Base-by-base conservation (phyloP, 2,888 invertebrate species). In the Pogonocherus hispidulus region DNA sequence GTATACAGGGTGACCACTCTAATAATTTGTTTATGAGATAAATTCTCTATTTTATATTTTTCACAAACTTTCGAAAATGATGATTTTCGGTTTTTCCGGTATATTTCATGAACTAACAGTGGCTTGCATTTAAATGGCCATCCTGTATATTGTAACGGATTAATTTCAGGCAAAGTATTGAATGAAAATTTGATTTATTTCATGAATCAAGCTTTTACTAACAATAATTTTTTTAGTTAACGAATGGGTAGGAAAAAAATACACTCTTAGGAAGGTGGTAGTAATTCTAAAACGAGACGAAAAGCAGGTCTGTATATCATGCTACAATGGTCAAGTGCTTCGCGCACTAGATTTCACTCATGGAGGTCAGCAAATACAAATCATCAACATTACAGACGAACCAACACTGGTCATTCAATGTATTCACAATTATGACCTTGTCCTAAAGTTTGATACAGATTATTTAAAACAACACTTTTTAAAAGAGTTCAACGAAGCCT, bases 371-470 rank as follows among this genome's bases (percentile, higher is more conserved):
- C n/a, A n/a, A 73, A 51, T 72, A 77, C 41, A 81, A 83, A 55
- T 87, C 16, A 83, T 85, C 62, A 70, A 83, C n/a, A 76, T 85
- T 0, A 78, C 76, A 1, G 86, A 87, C 71, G 81, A 82, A 60
- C 76, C 81, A 11, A 85, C 84, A 64, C 22, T 87, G 1, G 74
- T 88, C 52, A 69, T 90, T 35, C 84, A 86, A 69, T 83, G 86
- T 27, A 79, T 81, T 11, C 85, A 87, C 69, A 88, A 88, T 73
- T 89, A 89, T 74, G 89, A 90, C 82, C 80, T 89, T 81, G 88
- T 88, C 4, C 73, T 89, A 18, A 81, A 84, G 72, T 89, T 89
- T 76, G 86, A 87, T 66, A 82, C 83, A 2, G 76, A 82, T 4
- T 83, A 81, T 59, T 78, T 87, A 27, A 79, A 87, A 63, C 77